A percentile compares a stretch with the other conserved stretches of the same genome.
Evolutionary conservation across 2,797 vertebrate species (phyloP).

Genomic region (Myoxocephalus aenaeus): DNA sequence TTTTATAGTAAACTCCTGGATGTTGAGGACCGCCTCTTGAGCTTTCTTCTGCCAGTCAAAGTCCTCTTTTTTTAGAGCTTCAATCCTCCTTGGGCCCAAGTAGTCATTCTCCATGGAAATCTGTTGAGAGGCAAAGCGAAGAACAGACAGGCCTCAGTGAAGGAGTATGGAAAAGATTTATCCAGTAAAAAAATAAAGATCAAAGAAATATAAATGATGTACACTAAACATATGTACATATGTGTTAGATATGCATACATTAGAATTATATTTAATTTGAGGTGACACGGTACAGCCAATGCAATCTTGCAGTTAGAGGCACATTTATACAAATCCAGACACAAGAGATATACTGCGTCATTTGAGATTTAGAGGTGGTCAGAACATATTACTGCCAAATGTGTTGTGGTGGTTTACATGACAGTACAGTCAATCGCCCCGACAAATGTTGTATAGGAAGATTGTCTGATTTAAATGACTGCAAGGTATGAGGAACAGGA

Average conservation of each 20-base stretch:
- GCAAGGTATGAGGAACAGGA: background rate
- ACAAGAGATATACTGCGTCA: background rate
- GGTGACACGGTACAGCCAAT: background rate
- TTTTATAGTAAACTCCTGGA: constrained; percentile 97
- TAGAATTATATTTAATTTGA: background rate
- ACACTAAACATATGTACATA: background rate
- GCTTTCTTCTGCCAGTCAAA: constrained; percentile 97
- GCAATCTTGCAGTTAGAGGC: background rate
- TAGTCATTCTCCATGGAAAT: constrained; percentile 98
- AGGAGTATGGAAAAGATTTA: background rate
- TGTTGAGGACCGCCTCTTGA: constrained; percentile 94
- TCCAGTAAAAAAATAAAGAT: background rate
- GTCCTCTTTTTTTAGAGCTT: constrained; percentile 93
- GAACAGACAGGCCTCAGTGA: background rate
- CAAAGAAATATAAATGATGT: background rate
- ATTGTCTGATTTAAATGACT: background rate
- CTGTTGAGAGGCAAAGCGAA: constrained; percentile 72
- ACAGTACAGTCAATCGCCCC: background rate
- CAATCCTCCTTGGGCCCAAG: constrained; percentile 93
- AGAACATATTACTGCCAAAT: constrained; percentile 10
- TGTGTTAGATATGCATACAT: background rate
- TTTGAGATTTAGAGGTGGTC: constrained; percentile 10
- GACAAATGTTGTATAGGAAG: background rate
- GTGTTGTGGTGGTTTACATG: background rate
- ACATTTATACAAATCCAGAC: constrained; percentile 13